Conservation (phyloP, 1,140 invertebrate species). For the Bombus consobrinus region DNA sequence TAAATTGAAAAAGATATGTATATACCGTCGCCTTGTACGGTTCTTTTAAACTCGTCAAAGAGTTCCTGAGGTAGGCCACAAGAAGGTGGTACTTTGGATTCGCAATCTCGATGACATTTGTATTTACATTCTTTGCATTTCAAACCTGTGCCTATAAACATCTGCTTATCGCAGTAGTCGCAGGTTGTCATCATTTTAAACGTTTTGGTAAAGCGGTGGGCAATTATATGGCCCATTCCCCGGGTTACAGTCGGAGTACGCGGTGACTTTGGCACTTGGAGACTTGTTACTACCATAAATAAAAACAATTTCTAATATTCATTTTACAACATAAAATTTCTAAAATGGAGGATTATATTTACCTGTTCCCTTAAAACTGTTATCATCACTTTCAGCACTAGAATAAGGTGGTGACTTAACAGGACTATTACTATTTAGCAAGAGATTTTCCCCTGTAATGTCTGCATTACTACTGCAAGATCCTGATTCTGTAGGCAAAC, state of each 20-base stretch:
- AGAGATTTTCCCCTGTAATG: constrained; percentile 79
- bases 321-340: constrained; percentile 10
- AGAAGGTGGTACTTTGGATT: constrained; percentile 94
- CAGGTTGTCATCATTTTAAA: constrained; percentile 95
- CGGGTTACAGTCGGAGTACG: constrained; percentile 88
- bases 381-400: constrained; percentile 85
- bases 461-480: constrained; percentile 80
- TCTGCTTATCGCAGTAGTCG: constrained; percentile 95
- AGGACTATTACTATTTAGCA: constrained; percentile 85
- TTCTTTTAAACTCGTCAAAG: constrained; percentile 90
- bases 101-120: constrained; percentile 96
- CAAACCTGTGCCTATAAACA: constrained; percentile 92
- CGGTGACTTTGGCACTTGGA: constrained; percentile 90
- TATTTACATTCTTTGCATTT: constrained; percentile 98
- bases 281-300: constrained; percentile 73
- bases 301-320: background rate
- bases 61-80: constrained; percentile 94
- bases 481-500: constrained; percentile 89
- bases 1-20: background rate
- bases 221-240: constrained; percentile 95
- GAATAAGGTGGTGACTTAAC: constrained; percentile 87
- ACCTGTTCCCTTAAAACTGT: constrained; percentile 81
- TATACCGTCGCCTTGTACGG: constrained; percentile 85
- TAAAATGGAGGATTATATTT: constrained; percentile 21
- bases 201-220: constrained; percentile 94